Conservation (phyloP, 2,888 invertebrate species). For the Yponomeuta sedellus region DNA sequence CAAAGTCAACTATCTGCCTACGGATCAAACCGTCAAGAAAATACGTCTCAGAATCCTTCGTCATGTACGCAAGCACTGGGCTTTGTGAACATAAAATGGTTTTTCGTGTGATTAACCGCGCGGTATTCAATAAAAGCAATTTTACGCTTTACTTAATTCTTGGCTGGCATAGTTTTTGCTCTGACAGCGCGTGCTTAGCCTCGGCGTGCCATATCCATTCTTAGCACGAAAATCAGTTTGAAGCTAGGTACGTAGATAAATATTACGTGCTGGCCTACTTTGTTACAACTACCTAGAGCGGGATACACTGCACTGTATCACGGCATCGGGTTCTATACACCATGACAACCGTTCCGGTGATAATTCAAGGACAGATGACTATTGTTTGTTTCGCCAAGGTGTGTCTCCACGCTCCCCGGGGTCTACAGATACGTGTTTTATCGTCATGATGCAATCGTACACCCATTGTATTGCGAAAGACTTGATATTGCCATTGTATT, state of each 20-base stretch:
- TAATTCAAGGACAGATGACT: slow-evolving; percentile 64
- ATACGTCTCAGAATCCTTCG: neutral
- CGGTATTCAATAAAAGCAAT: slow-evolving; percentile 18
- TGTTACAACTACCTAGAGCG: neutral
- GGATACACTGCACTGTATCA: neutral
- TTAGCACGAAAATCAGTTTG: no score
- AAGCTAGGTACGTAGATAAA: no score
- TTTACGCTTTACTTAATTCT: slow-evolving; percentile 34
- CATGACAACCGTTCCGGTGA: slow-evolving; percentile 64
- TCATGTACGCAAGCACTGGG: neutral
- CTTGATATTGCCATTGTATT: no score
- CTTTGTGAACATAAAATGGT: neutral
- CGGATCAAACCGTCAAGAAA: neutral
- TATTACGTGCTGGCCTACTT: neutral
- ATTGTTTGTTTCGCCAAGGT: slow-evolving; percentile 35
- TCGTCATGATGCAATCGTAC: neutral
- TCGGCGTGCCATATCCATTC: neutral
- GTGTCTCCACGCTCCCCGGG: neutral
- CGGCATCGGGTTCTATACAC: slow-evolving; percentile 27
- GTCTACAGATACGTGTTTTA: neutral
- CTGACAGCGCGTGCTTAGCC: slow-evolving; percentile 44
- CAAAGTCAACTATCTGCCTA: neutral
- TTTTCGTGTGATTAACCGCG: slow-evolving; percentile 7
- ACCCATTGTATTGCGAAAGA: neutral
- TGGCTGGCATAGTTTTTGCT: slow-evolving; percentile 38